A percentile compares a stretch with the other conserved stretches of the same genome.
Conservation (phyloP, 2,113 vertebrate genomes). For the Setophaga kirtlandii region DNA sequence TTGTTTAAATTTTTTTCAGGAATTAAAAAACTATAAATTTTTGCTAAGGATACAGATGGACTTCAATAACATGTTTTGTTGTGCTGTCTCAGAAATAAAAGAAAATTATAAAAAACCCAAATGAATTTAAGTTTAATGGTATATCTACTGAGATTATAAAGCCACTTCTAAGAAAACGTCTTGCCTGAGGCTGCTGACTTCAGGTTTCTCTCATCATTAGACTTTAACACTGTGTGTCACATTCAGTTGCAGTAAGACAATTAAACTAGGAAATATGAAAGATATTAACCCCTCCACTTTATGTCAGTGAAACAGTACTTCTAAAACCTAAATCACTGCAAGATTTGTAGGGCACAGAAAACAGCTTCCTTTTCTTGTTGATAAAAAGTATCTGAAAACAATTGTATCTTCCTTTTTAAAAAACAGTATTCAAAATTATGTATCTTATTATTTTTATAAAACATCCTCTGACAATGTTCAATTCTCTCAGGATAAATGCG, state of each 20-base stretch:
- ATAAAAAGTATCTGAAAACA: not conserved
- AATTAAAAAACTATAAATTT: not conserved
- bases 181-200: slow-evolving; percentile 37
- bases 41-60: not conserved
- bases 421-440: not conserved
- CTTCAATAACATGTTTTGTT: not conserved
- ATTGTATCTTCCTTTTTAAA: not conserved
- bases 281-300: slow-evolving; percentile 16
- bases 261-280: slow-evolving; percentile 42
- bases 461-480: not conserved
- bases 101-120: not conserved
- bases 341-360: not conserved
- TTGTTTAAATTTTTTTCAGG: not conserved
- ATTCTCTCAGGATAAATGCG: not conserved
- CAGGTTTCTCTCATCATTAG: slow-evolving; percentile 34
- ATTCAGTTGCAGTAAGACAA: slow-evolving; percentile 26
- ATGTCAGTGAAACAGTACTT: not conserved
- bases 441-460: not conserved
- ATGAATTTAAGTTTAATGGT: slow-evolving; percentile 17
- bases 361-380: not conserved
- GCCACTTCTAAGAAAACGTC: not conserved
- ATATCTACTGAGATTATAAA: slow-evolving; percentile 12
- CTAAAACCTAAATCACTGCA: not conserved
- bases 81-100: not conserved
- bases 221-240: slow-evolving; percentile 4